Evolutionary conservation across 2,113 vertebrate genomes (phyloP).

Genomic region (Coracopsis vasa): DNA sequence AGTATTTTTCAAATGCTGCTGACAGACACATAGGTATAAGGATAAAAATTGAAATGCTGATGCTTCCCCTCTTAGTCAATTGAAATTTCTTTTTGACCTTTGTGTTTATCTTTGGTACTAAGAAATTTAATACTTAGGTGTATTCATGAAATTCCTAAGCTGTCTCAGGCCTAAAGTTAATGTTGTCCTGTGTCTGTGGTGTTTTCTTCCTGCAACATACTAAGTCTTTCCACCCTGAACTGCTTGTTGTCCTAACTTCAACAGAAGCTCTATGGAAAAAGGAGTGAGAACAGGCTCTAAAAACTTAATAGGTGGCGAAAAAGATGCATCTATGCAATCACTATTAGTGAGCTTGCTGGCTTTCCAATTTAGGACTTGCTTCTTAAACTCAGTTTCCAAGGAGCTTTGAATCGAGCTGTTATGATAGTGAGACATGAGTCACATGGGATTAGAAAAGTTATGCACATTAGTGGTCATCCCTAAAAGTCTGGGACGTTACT

Average conservation of each 20-base stretch:
- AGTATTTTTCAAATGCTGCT: not conserved
- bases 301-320: not conserved
- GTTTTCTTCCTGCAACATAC: conserved; percentile 4
- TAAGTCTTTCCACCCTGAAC: not conserved
- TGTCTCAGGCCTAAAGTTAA: not conserved
- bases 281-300: not conserved
- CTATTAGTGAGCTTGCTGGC: not conserved
- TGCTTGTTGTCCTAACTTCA: not conserved
- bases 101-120: not conserved
- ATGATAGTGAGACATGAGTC: not conserved
- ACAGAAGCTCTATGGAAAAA: not conserved
- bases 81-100: not conserved
- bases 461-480: not conserved
- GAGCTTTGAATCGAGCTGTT: not conserved
- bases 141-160: not conserved
- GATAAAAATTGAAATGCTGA: not conserved
- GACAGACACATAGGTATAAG: not conserved
- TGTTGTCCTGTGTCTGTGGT: not conserved
- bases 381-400: not conserved
- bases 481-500: not conserved
- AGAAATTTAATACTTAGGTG: not conserved
- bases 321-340: not conserved
- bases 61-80: not conserved
- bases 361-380: not conserved
- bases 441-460: not conserved